Percentiles rank a stretch among this genome's conserved stretches.
These are phyloP conservation scores for Endomychus coccineus DNA, from an alignment of 2,888 invertebrate species.

Conservation along the genomic window DNA sequence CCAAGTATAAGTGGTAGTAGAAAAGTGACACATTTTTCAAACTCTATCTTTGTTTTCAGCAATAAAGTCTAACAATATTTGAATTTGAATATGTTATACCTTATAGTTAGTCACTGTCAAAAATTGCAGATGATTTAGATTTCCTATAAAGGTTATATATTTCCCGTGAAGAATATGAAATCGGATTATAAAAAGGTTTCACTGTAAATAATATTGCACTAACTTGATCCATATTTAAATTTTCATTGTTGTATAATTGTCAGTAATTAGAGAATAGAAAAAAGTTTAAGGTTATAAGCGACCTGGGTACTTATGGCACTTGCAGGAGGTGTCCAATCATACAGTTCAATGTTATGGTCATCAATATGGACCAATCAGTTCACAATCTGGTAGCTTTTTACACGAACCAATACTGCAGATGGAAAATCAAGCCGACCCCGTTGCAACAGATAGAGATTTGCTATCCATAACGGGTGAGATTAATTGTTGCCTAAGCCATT, in stretches of 20 bases:
- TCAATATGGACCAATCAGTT: conserved; percentile 37
- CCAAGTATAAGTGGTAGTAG: too few species aligned
- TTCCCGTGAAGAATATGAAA: background rate
- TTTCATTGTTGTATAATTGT: conserved; percentile 13
- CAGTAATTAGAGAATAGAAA: conserved; percentile 9
- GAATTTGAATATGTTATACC: too few species aligned
- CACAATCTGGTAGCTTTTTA: conserved; percentile 38
- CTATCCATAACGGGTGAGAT: conserved; percentile 39
- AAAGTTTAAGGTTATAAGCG: conserved; percentile 11
- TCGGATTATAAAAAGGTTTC: conserved; percentile 7
- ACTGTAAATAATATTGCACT: conserved; percentile 14
- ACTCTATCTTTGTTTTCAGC: too few species aligned
- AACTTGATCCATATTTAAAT: conserved; percentile 7
- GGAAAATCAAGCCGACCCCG: conserved; percentile 11
- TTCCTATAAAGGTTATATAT: too few species aligned
- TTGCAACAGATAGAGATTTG: conserved; percentile 34
- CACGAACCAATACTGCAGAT: conserved; percentile 32
- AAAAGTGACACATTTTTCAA: too few species aligned
- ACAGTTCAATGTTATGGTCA: conserved; percentile 41
- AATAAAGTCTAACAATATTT: too few species aligned
- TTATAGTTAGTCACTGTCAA: too few species aligned
- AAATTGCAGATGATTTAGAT: too few species aligned
- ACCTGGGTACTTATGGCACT: conserved; percentile 24
- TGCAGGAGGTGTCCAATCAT: conserved; percentile 46
- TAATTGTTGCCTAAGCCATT: too few species aligned